Conservation (phyloP, 1,140 invertebrate genomes). For the Asobara japonica region DNA sequence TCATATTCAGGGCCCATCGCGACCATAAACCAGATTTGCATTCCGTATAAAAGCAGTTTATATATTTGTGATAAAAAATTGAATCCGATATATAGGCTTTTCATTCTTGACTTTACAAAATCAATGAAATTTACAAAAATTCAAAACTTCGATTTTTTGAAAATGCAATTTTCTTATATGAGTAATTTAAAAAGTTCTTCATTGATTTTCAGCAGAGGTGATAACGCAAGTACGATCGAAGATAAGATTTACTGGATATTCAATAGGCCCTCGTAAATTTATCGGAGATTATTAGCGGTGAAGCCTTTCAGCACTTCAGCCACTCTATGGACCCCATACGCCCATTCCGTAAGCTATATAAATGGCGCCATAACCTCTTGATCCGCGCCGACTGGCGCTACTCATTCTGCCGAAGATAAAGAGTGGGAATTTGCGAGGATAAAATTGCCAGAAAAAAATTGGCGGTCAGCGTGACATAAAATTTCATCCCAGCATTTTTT, state of each 20-base stretch:
- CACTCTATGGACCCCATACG: neutral
- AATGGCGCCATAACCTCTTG: neutral
- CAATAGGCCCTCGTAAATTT: neutral
- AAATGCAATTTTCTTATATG: no score
- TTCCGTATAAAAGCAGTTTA: no score
- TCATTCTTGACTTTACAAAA: no score
- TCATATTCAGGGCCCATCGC: neutral
- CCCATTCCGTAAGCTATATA: neutral
- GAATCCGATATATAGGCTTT: no score
- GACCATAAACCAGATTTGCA: no score
- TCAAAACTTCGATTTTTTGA: no score
- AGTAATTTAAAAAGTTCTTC: no score
- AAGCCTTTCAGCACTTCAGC: slow-evolving; percentile 1
- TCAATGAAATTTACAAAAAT: no score
- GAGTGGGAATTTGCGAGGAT: neutral
- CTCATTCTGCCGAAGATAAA: neutral
- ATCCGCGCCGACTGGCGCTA: neutral
- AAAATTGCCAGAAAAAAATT: neutral
- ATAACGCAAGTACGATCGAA: neutral
- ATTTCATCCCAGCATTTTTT: neutral
- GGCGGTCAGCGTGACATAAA: no score
- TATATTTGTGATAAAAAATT: no score
- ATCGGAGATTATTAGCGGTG: neutral
- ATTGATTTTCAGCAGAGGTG: neutral
- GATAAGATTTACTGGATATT: neutral